phyloP scores from a whole-genome alignment of 1,140 invertebrate species.

The Trichonephila inaurata region DNA sequence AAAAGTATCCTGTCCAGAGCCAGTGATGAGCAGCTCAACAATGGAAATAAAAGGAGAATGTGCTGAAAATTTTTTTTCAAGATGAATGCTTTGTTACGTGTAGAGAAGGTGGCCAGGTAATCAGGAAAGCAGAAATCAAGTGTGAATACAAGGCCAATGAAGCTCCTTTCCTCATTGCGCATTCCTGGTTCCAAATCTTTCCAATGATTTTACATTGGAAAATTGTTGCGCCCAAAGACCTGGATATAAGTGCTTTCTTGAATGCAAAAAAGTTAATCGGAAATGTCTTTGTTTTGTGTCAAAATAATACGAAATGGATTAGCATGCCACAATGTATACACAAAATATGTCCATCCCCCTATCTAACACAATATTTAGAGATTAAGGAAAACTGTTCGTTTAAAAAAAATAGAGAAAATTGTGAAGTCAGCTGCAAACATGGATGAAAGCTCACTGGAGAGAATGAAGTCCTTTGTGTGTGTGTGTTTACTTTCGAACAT shows the following conservation, averaged over 20 bases:
- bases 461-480: too few relatives aligned
- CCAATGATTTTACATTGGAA: not conserved
- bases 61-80: not conserved
- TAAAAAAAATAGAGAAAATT: not conserved
- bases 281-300: not conserved
- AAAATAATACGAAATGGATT: not conserved
- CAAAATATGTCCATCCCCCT: not conserved
- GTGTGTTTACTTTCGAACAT: too few relatives aligned
- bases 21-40: too few relatives aligned
- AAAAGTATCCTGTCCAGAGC: not conserved
- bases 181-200: not conserved
- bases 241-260: not conserved
- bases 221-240: not conserved
- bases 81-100: not conserved
- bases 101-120: not conserved
- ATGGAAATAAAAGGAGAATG: not conserved
- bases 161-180: not conserved
- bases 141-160: not conserved
- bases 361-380: not conserved
- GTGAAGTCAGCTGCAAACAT: not conserved
- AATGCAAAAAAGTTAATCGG: not conserved
- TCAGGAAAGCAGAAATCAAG: not conserved
- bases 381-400: slow-evolving; percentile 18
- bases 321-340: not conserved
- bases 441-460: not conserved